Percentiles rank a stretch among this genome's conserved stretches.
These are phyloP conservation scores for Ardeotis arabs DNA, from an alignment of 2,113 vertebrate species.

Conservation along the genomic window DNA sequence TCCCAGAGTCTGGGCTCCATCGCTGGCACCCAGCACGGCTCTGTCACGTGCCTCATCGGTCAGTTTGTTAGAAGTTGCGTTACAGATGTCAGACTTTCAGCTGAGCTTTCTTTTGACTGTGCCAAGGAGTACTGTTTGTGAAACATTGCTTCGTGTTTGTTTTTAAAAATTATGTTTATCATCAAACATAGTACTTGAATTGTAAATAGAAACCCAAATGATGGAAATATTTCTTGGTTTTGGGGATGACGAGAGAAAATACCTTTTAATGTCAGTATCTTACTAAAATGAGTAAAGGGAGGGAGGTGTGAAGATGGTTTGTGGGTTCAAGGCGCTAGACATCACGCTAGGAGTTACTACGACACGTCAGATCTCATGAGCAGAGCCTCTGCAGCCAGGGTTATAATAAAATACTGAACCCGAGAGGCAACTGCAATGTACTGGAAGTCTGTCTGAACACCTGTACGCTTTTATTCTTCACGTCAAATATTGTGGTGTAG, in stretches of 20 bases:
- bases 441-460: not conserved
- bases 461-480: not conserved
- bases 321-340: not conserved
- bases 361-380: not conserved
- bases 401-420: not conserved
- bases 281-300: not conserved
- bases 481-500: not conserved
- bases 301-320: accelerated
- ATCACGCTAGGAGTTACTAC: not conserved
- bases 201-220: not conserved
- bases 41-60: not conserved
- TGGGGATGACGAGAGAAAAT: not conserved
- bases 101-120: not conserved
- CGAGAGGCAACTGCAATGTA: accelerated
- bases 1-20: not conserved
- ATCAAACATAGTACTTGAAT: not conserved
- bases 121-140: not conserved
- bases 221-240: not conserved
- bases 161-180: not conserved
- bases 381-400: not conserved
- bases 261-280: not conserved
- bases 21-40: not conserved
- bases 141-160: not conserved
- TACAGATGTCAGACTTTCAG: not conserved
- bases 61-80: accelerated